Conservation (phyloP, 1,140 invertebrate species). For the Trigoniulus corallinus region DNA sequence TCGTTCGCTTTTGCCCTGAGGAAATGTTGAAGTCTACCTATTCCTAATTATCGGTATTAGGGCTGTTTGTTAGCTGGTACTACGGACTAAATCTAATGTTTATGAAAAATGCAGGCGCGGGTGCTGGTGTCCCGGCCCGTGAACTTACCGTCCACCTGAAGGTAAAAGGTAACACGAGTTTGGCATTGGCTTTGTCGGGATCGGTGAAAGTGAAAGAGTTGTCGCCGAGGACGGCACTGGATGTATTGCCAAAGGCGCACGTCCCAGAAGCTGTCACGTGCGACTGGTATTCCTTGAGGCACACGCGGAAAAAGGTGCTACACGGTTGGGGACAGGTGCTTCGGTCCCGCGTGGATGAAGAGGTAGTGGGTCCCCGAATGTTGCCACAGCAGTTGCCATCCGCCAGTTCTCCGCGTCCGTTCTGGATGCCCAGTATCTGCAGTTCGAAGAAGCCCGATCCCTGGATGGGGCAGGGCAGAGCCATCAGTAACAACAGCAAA, state of each 20-base stretch:
- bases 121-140: no score
- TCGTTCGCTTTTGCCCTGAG: no score
- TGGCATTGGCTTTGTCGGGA: slow-evolving; percentile 42
- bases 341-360: background rate
- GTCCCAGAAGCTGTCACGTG: slow-evolving; percentile 58
- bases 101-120: no score
- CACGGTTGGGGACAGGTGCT: slow-evolving; percentile 39
- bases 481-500: background rate
- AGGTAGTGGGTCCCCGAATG: background rate
- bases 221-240: slow-evolving; percentile 62
- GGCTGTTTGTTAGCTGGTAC: no score
- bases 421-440: slow-evolving; percentile 73
- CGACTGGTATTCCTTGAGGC: slow-evolving; percentile 82
- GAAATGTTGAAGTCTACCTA: no score
- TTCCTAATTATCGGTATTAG: no score
- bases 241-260: slow-evolving; percentile 76
- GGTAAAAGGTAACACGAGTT: slow-evolving; percentile 63
- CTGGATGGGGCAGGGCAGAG: slow-evolving; percentile 37
- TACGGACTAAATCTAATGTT: no score
- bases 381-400: slow-evolving; percentile 61
- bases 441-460: slow-evolving; percentile 77
- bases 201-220: slow-evolving; percentile 72
- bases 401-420: slow-evolving; percentile 60
- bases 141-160: slow-evolving; percentile 78
- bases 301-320: slow-evolving; percentile 66